These are phyloP conservation scores for Scaptomyza cyrtandrae DNA, from an alignment of 2,888 invertebrate genomes.

Conservation along the genomic window DNA sequence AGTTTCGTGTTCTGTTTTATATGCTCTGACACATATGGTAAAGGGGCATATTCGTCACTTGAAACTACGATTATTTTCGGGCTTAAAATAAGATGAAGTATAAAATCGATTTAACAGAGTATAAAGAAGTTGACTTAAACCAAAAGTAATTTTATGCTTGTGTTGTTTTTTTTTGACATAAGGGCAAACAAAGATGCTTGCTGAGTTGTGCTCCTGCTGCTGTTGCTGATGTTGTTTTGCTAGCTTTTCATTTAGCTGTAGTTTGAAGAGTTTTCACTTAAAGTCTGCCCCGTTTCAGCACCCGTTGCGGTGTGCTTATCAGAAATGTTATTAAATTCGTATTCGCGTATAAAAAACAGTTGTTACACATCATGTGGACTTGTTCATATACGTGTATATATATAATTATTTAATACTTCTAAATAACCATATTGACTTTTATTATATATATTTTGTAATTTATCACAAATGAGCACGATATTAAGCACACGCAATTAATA, in stretches of 20 bases:
- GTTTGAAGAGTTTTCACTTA: slow-evolving; percentile 18
- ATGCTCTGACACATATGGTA: neutral
- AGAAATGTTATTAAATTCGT: neutral
- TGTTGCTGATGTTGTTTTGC: slow-evolving; percentile 18
- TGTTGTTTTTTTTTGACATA: neutral
- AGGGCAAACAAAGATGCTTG: slow-evolving; percentile 24
- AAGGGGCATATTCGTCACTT: neutral
- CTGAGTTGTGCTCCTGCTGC: neutral
- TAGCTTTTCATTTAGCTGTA: slow-evolving; percentile 19
- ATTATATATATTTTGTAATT: too few species aligned
- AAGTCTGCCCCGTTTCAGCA: neutral
- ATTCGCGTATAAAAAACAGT: neutral
- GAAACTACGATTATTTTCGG: too few species aligned
- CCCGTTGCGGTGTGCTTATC: slow-evolving; percentile 3
- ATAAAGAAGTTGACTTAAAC: neutral
- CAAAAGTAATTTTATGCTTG: neutral
- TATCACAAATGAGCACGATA: too few species aligned
- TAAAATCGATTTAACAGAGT: neutral
- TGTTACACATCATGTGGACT: too few species aligned
- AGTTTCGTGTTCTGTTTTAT: slow-evolving; percentile 13
- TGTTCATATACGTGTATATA: too few species aligned
- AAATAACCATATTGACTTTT: too few species aligned
- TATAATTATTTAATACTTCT: too few species aligned
- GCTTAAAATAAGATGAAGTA: too few species aligned
- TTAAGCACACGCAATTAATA: too few species aligned